Evolutionary conservation across 2,797 vertebrate species (phyloP).

Genomic region (Gobio occitaniae): DNA sequence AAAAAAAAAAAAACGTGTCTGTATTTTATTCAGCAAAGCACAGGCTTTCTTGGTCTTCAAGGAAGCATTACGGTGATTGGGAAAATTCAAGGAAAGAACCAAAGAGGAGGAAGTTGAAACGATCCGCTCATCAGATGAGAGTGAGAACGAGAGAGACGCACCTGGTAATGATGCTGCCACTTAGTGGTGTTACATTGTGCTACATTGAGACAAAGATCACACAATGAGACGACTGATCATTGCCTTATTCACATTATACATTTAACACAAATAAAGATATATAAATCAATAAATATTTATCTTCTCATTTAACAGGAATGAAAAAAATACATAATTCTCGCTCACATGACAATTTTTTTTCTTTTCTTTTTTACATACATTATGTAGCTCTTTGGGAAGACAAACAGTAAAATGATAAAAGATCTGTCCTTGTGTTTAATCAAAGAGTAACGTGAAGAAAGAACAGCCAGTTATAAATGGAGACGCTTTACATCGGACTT

Average conservation of each 20-base stretch:
- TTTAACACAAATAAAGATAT: conserved; percentile 22
- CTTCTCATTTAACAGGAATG: conserved; percentile 14
- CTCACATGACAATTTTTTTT: neutral
- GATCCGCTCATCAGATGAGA: neutral
- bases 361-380: neutral
- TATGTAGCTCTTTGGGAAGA: conserved; percentile 4
- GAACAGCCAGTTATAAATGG: neutral
- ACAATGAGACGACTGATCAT: conserved; percentile 14
- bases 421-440: neutral
- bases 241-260: conserved; percentile 35
- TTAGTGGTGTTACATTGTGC: conserved; percentile 45
- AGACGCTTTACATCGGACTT: neutral
- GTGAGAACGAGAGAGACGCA: neutral
- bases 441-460: neutral
- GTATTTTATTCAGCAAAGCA: neutral
- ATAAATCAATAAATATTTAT: conserved; percentile 45
- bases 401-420: neutral
- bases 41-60: neutral
- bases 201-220: conserved; percentile 34
- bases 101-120: neutral
- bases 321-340: neutral
- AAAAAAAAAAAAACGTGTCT: neutral
- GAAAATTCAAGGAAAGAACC: neutral
- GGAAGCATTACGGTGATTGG: neutral
- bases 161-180: conserved; percentile 53